A percentile compares a stretch with the other conserved stretches of the same genome.
phyloP scores from a whole-genome alignment of 64 coral and sea anemone species.

The Dendronephthya gigantea region DNA sequence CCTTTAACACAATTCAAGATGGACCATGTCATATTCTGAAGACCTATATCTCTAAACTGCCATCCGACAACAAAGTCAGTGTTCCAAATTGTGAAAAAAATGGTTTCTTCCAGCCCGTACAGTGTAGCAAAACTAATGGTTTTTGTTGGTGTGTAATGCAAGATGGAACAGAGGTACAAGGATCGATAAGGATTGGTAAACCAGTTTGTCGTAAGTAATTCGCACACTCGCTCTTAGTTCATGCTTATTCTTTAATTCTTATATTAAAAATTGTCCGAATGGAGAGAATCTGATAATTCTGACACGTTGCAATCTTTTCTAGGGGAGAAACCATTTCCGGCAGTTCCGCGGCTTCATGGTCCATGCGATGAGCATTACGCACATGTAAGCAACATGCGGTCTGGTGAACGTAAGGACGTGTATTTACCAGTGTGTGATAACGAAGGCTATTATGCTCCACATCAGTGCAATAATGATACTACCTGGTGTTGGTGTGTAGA shows the following conservation, averaged over 20 bases:
- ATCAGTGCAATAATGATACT: background rate
- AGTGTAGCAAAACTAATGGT: background rate
- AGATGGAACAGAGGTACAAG: background rate
- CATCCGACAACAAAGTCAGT: background rate
- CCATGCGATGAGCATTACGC: background rate
- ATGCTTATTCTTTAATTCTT: too few species aligned
- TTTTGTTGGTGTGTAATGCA: background rate
- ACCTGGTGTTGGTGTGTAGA: conserved; percentile 9
- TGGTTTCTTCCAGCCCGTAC: background rate
- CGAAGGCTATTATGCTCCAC: background rate
- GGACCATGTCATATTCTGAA: background rate
- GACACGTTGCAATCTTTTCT: background rate
- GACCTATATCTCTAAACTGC: background rate
- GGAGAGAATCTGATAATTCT: background rate
- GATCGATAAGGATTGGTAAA: background rate
- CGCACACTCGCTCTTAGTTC: too few species aligned
- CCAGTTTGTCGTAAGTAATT: background rate
- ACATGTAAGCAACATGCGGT: background rate
- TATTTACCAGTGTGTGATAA: conserved; percentile 10
- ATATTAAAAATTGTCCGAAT: background rate
- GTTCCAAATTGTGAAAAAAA: background rate
- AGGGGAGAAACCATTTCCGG: background rate
- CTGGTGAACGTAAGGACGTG: background rate
- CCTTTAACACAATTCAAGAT: background rate
- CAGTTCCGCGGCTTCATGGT: background rate